A percentile compares a stretch with the other conserved stretches of the same genome.
phyloP scores from a whole-genome alignment of 2,113 vertebrate species.

The Rhinolophus sinicus region DNA sequence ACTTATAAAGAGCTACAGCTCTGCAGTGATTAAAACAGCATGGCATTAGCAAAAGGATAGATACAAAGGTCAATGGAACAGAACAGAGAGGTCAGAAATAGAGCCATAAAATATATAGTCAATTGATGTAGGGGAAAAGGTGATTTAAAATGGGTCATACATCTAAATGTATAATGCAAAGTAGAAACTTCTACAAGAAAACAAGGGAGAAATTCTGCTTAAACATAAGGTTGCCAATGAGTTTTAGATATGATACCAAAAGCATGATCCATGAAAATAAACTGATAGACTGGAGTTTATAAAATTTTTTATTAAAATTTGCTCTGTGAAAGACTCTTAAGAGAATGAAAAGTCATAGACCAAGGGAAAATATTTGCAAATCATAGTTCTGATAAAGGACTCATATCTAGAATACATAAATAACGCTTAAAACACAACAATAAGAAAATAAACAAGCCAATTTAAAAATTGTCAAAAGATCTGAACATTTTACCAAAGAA shows the following conservation, averaged over 20 bases:
- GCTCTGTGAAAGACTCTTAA: neutral
- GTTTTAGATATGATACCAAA: neutral
- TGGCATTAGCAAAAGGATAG: neutral
- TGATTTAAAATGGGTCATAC: neutral
- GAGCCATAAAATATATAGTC: no score
- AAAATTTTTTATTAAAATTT: no score
- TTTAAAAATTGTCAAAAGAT: neutral
- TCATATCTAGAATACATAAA: neutral
- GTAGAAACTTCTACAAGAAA: neutral
- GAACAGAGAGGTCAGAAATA: neutral
- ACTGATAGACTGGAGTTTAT: neutral
- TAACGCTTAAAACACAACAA: neutral
- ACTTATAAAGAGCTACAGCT: neutral
- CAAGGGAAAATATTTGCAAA: neutral
- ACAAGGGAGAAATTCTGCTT: neutral
- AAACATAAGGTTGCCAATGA: neutral
- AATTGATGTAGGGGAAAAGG: no score
- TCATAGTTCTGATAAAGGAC: neutral
- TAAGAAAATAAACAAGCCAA: neutral
- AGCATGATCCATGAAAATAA: neutral
- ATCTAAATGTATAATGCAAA: no score
- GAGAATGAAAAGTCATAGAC: neutral
- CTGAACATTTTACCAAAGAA: neutral
- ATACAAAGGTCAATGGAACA: no score
- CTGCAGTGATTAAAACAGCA: neutral